Evolutionary conservation across 1,140 invertebrate species (phyloP).

Genomic region (Diabrotica undecimpunctata): DNA sequence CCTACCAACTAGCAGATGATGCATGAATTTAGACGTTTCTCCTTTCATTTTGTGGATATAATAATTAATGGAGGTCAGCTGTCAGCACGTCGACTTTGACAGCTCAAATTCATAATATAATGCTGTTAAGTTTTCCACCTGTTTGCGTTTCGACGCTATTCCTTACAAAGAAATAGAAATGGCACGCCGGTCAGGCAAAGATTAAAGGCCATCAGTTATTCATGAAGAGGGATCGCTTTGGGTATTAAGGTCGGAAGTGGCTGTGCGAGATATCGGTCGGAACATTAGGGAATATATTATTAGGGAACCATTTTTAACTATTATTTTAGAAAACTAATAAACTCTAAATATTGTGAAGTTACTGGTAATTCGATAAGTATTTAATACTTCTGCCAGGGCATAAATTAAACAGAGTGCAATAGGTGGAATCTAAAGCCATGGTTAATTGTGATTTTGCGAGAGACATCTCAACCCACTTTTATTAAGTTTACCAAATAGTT

Average conservation of each 20-base stretch:
- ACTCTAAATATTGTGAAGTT: no score
- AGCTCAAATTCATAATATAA: background rate
- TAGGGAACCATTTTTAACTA: no score
- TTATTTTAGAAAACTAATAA: no score
- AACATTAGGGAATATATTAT: no score
- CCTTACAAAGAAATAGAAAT: background rate
- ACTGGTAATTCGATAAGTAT: no score
- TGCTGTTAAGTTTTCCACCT: constrained; percentile 2
- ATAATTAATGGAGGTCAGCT: background rate
- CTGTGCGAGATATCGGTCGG: background rate
- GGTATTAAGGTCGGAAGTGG: background rate
- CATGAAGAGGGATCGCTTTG: background rate
- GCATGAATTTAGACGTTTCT: constrained; percentile 1
- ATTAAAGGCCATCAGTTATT: background rate
- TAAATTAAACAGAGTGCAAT: no score
- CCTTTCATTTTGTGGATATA: background rate
- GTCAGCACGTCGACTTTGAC: background rate
- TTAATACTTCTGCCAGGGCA: no score
- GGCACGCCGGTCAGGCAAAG: background rate
- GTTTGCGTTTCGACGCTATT: background rate
- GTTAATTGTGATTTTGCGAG: no score
- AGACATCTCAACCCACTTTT: no score
- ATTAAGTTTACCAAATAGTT: no score
- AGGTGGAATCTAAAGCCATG: no score
- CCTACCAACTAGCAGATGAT: background rate